Evolutionary conservation across 2,113 vertebrate species (phyloP).

Genomic region (Apaloderma vittatum): DNA sequence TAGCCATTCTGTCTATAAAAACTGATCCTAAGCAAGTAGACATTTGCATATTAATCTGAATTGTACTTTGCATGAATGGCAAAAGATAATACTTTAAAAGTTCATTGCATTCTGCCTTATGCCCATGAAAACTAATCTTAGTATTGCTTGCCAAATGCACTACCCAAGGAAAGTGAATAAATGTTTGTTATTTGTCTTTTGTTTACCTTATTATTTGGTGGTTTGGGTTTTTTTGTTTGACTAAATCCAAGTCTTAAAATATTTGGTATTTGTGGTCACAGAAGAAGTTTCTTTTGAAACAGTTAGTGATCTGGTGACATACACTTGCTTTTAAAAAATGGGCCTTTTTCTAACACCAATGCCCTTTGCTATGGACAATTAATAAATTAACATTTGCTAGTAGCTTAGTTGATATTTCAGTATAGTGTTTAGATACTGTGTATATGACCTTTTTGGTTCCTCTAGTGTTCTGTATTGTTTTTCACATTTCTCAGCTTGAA

Average conservation of each 20-base stretch:
- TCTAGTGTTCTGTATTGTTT: background rate
- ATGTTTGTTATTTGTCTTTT: background rate
- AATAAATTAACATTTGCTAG: constrained; percentile 49
- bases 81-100: constrained; percentile 50
- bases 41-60: constrained; percentile 51
- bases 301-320: background rate
- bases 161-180: background rate
- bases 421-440: background rate
- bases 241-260: constrained; percentile 21
- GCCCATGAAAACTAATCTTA: constrained; percentile 1
- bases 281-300: constrained; percentile 9
- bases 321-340: constrained; percentile 22
- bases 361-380: background rate
- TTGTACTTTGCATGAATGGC: background rate
- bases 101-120: constrained; percentile 24
- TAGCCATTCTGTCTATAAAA: constrained; percentile 53
- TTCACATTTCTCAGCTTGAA: background rate
- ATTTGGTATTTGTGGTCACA: background rate
- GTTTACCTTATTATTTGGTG: background rate
- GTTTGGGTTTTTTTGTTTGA: background rate
- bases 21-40: constrained; percentile 18
- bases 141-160: constrained; percentile 7
- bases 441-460: background rate
- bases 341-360: background rate
- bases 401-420: constrained; percentile 47